Conservation (phyloP, 2,113 vertebrate genomes). For the Pogona vitticeps region DNA sequence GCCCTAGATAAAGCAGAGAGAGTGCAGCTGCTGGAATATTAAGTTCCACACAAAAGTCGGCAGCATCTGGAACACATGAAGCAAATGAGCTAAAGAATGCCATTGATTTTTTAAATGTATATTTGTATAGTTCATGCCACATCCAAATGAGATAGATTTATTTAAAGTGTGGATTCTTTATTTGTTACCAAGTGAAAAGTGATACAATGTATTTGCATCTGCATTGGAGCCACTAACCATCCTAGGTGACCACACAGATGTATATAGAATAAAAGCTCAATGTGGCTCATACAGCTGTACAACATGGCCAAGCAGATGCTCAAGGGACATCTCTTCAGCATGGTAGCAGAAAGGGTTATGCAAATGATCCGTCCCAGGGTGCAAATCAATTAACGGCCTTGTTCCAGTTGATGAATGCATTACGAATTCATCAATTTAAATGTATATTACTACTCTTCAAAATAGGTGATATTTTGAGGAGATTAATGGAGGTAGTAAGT, state of each 20-base stretch:
- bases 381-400: constrained; percentile 4
- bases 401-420: constrained; percentile 15
- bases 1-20: not conserved
- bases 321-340: not conserved
- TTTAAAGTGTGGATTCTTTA: not conserved
- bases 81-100: not conserved
- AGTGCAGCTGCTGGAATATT: not conserved
- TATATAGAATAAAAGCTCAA: not conserved
- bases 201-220: not conserved
- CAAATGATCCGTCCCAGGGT: not conserved
- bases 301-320: not conserved
- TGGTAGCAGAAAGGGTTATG: not conserved
- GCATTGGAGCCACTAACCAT: not conserved
- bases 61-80: not conserved
- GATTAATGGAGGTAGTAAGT: not conserved
- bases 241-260: not conserved
- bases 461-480: constrained; percentile 12
- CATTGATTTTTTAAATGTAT: not conserved
- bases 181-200: not conserved
- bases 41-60: not conserved
- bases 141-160: not conserved
- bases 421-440: constrained; percentile 15
- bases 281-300: not conserved
- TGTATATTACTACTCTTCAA: not conserved
- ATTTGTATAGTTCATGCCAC: not conserved